These are phyloP conservation scores for Nycticryphes semicollaris DNA, from an alignment of 2,113 vertebrate species.

Conservation along the genomic window DNA sequence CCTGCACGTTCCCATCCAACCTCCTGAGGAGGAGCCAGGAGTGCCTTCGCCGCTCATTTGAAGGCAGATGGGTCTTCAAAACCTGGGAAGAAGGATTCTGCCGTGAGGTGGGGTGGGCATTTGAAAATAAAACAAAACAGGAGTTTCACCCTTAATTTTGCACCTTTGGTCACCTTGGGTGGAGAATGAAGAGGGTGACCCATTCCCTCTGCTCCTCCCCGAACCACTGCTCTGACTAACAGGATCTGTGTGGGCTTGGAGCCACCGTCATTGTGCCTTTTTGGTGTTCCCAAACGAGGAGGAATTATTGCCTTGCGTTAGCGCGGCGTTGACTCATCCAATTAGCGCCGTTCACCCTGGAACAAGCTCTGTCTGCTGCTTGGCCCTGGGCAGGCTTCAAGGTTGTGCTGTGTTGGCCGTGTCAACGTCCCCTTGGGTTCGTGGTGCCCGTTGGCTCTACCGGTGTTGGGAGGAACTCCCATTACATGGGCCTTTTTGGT, in stretches of 20 bases:
- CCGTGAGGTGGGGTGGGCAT: background rate
- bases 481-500: background rate
- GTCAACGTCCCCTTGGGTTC: background rate
- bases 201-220: background rate
- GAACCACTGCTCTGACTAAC: background rate
- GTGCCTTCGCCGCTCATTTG: background rate
- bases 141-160: background rate
- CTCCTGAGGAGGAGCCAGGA: background rate
- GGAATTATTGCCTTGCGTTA: background rate
- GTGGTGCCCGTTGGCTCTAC: background rate
- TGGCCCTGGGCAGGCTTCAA: background rate
- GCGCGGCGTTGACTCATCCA: background rate
- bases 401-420: accelerated
- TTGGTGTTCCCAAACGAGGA: background rate
- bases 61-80: background rate
- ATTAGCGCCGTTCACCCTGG: background rate
- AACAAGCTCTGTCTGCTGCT: background rate
- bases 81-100: background rate
- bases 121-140: background rate
- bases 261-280: background rate
- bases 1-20: background rate
- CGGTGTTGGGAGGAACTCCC: background rate
- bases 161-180: background rate
- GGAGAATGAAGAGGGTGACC: background rate
- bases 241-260: background rate